Evolutionary conservation across 2,888 invertebrate genomes (phyloP), one percentile per base, ranked within the genome.

Genomic region (Amphimallon solstitiale): DNA sequence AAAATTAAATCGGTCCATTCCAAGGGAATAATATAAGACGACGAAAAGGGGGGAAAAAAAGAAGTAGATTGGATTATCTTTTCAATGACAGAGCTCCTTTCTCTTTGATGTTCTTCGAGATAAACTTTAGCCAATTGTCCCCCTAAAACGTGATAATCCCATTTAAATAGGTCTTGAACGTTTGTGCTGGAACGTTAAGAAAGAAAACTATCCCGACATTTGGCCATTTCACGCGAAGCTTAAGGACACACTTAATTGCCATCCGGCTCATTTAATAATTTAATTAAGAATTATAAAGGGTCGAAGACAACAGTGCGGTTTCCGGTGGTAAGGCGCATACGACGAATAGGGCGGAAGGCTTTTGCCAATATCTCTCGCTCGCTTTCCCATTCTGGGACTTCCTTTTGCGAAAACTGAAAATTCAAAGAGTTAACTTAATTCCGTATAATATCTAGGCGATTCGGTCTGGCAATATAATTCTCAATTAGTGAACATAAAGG

Each of bases 401-500:
- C 46, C 19, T 10, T 12, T 12, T 14, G 15, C 21, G 48, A 17
- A 40, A 49, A 49, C 48, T 29, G 35, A 51, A 51, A 17, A 35
- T 51, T 56, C 43, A 29, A 23, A 40, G 56, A 56, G 56, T 23
- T 56, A 56, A 56, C 40, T 40, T 15, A 40, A 56, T 56, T 56
- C 12, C 21, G 19, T 19, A 37, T 54, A 21, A 23, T 43, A 56
- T 43, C 40, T 17, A 29, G 29, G 29, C 29, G 29, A 29, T 43
- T 40, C 40, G 54, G 40, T 56, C 21, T 12, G 15, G 56, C 40
- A 40, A 56, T 56, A 40, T 56, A 56, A 56, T 56, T 56, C 56
- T 35, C 56, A 56, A 56, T 56, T 56, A 56, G 40, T n/a, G 56
- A 56, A 14, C 40, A 56, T 40, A 56, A 56, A 56, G 40, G 56